Percentiles rank a stretch among this genome's conserved stretches.
Evolutionary conservation across 2,797 vertebrate species (phyloP).

Genomic region (Artibeus lituratus): DNA sequence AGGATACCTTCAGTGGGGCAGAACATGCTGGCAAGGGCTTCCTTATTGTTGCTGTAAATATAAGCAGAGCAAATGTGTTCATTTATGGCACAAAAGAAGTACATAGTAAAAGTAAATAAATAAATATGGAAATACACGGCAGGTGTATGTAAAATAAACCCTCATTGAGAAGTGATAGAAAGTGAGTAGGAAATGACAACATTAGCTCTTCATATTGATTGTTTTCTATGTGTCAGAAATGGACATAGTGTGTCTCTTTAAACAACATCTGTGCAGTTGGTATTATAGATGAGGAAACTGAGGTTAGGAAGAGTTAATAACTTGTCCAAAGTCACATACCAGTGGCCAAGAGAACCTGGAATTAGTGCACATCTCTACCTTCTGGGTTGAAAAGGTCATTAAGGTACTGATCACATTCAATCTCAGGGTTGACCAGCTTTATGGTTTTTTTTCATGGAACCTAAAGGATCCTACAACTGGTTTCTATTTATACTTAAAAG

Average conservation of each 20-base stretch:
- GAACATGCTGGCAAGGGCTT: background rate
- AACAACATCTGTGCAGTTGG: background rate
- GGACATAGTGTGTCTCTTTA: background rate
- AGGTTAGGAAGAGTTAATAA: background rate
- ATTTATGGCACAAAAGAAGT: background rate
- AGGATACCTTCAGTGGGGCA: background rate
- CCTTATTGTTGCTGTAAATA: background rate
- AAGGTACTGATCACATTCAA: background rate
- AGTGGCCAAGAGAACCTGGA: background rate
- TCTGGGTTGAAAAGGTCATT: background rate
- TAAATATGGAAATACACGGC: background rate
- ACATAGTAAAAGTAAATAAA: background rate
- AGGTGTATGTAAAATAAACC: background rate
- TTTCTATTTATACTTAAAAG: slow-evolving; percentile 20
- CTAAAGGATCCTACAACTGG: background rate
- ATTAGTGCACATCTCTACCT: background rate
- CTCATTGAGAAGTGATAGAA: background rate
- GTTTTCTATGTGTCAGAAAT: background rate
- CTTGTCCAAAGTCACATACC: background rate
- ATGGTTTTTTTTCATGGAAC: background rate
- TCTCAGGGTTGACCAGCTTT: background rate
- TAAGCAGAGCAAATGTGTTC: background rate
- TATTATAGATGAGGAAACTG: background rate
- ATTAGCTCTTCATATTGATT: background rate
- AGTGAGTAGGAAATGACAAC: background rate